Percentiles rank a stretch among this genome's conserved stretches.
phyloP scores from a whole-genome alignment of 2,113 vertebrate genomes.

The Percopsis transmontana region DNA sequence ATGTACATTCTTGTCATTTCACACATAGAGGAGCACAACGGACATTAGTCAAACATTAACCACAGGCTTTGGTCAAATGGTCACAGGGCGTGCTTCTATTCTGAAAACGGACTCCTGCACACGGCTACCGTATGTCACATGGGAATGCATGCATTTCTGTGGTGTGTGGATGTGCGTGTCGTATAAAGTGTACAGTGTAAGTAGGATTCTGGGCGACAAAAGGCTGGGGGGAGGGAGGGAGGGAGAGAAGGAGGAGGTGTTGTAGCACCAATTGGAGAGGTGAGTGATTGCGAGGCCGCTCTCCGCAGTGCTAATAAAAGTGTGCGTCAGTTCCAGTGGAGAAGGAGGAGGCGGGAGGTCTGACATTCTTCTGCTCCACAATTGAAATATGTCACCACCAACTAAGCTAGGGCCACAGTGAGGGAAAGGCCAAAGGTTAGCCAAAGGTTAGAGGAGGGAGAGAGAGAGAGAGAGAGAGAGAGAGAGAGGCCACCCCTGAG shows the following conservation, averaged over 20 bases:
- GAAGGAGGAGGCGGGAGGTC: constrained; percentile 3
- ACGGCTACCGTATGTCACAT: neutral
- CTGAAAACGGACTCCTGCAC: constrained; percentile 13
- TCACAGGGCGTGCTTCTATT: constrained; percentile 16
- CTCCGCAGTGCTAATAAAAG: neutral
- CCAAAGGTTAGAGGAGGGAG: constrained; percentile 40
- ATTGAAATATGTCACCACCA: constrained; percentile 27
- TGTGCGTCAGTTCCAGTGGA: no score
- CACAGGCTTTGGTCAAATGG: neutral
- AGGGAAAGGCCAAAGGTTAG: constrained; percentile 34
- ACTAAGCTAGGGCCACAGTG: neutral
- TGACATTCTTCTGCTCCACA: constrained; percentile 40
- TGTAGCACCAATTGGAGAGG: constrained; percentile 1
- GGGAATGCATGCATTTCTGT: constrained; percentile 34
- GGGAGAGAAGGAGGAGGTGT: neutral
- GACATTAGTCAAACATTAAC: neutral
- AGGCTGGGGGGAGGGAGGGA: constrained; percentile 7
- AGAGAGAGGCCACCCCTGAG: constrained; percentile 52
- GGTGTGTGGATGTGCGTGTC: constrained; percentile 25
- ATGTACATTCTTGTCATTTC: neutral
- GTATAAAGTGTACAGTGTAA: constrained; percentile 7
- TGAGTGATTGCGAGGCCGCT: constrained; percentile 1
- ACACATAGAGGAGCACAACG: neutral
- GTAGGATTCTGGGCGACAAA: neutral
- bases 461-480: constrained; percentile 9